Percentiles rank a stretch among this genome's conserved stretches.
phyloP scores from a whole-genome alignment of 1,140 invertebrate species.

The Drosophila sp. region DNA sequence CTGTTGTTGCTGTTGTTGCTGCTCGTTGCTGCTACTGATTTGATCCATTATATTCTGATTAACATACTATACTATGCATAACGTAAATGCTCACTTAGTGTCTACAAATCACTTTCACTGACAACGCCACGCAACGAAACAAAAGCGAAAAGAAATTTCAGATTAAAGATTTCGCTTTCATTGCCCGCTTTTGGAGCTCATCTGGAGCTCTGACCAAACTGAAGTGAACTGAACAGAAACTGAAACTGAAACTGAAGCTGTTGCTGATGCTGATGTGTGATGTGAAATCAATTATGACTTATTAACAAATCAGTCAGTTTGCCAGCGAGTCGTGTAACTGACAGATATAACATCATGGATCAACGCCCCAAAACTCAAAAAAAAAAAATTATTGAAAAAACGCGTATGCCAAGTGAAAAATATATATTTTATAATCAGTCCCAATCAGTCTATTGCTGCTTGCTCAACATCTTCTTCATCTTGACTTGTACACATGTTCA shows the following conservation, averaged over 20 bases:
- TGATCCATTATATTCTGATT: constrained; percentile 75
- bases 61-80: constrained; percentile 69
- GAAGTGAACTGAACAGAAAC: constrained; percentile 16
- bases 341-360: constrained; percentile 63
- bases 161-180: constrained; percentile 73
- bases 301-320: constrained; percentile 76
- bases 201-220: constrained; percentile 33
- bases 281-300: constrained; percentile 82
- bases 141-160: constrained; percentile 63
- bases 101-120: constrained; percentile 76
- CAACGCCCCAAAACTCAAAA: constrained; percentile 55
- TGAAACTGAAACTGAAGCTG: constrained; percentile 9
- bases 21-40: constrained; percentile 37
- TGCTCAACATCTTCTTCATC: constrained; percentile 17
- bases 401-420: constrained; percentile 34
- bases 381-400: neutral
- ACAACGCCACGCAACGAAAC: constrained; percentile 49
- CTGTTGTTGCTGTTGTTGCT: constrained; percentile 15
- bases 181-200: constrained; percentile 50
- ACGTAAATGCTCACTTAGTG: constrained; percentile 62
- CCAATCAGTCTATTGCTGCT: constrained; percentile 55
- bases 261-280: constrained; percentile 46
- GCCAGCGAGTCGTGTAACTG: constrained; percentile 65
- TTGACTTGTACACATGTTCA: constrained; percentile 31
- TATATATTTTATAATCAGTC: constrained; percentile 28